These are phyloP conservation scores for Panulirus ornatus DNA, from an alignment of 1,140 invertebrate species.

Conservation along the genomic window DNA sequence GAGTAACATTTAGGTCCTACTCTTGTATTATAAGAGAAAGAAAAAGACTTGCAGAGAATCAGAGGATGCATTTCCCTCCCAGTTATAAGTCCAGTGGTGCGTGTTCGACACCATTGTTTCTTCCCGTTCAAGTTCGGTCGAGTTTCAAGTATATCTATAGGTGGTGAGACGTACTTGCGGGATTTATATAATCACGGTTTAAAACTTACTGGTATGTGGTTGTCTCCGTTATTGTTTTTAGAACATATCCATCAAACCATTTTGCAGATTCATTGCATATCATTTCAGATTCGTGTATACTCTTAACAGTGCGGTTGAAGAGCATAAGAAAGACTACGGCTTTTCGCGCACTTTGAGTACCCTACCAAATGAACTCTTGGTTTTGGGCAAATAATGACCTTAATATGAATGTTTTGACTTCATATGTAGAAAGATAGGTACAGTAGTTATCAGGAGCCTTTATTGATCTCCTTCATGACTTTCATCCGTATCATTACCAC, in stretches of 20 bases:
- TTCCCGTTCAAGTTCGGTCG: background rate
- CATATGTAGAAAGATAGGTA: too few species aligned
- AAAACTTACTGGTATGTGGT: slow-evolving; percentile 11
- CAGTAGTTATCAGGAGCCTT: too few species aligned
- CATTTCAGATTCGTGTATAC: background rate
- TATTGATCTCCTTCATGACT: too few species aligned
- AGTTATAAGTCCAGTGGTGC: background rate
- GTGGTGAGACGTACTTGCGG: background rate
- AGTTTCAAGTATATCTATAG: background rate
- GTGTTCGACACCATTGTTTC: background rate
- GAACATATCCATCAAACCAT: background rate
- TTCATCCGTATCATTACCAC: too few species aligned
- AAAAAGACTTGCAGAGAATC: too few species aligned
- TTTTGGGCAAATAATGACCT: too few species aligned
- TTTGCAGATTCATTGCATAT: background rate
- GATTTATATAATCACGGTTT: slow-evolving; percentile 8
- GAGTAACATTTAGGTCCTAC: background rate
- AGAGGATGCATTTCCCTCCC: too few species aligned
- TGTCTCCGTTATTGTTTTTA: background rate
- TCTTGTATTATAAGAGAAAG: too few species aligned
- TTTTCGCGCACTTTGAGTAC: too few species aligned
- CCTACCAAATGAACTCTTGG: too few species aligned
- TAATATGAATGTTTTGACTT: too few species aligned
- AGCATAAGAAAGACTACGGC: too few species aligned
- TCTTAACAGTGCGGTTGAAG: background rate